phyloP scores from a whole-genome alignment of 2,797 vertebrate species.

The Prunella strophiata region DNA sequence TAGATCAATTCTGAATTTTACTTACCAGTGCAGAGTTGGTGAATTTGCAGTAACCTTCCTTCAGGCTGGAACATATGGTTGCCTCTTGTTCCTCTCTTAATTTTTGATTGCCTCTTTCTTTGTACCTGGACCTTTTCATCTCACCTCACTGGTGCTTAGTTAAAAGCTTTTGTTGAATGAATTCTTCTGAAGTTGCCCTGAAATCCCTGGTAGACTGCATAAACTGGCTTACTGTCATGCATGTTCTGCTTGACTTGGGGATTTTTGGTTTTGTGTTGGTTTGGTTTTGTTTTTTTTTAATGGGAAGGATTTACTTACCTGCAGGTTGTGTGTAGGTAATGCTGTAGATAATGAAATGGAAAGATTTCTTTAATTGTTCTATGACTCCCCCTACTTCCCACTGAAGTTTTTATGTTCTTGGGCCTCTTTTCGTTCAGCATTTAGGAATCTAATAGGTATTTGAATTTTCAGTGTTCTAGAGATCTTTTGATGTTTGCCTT shows the following conservation, averaged over 20 bases:
- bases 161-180: neutral
- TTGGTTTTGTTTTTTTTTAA: neutral
- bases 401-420: neutral
- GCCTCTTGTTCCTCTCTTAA: neutral
- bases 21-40: neutral
- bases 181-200: neutral
- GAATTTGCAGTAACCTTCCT: neutral
- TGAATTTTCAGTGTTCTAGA: neutral
- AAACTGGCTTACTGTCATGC: neutral
- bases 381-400: accelerated
- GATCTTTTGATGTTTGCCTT: neutral
- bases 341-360: neutral
- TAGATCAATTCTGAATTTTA: neutral
- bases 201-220: neutral
- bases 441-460: neutral
- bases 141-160: neutral
- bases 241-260: neutral
- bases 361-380: neutral
- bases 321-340: neutral
- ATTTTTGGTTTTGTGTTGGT: neutral
- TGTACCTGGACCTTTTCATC: neutral
- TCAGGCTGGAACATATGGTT: neutral
- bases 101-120: neutral
- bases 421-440: neutral
- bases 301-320: neutral